Base-by-base conservation (phyloP, 2,113 vertebrate genomes). In the Damaliscus lunatus region DNA sequence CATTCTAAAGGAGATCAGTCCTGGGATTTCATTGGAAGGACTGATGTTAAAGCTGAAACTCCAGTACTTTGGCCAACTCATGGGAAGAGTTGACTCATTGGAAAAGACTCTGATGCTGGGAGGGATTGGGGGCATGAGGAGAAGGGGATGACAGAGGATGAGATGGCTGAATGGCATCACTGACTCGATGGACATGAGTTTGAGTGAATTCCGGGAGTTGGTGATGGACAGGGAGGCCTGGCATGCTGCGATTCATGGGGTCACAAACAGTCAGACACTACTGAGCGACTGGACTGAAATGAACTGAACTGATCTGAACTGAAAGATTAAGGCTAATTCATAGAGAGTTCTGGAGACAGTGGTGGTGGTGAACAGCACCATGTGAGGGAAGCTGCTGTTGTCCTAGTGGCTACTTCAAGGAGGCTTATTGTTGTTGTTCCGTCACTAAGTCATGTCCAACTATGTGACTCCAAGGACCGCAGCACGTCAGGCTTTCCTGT, bases 201-300 rank as follows among this genome's bases (percentile, higher is more conserved):
- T 57, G 55, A 23, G 8, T 57, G 55, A 57, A 57, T 3, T 57
- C 3, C 3, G 3, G 21, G 55, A 57, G 0, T 4, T 57, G 55
- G 21, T 57, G 21, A 25, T 57, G 55, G 21, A 57, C 55, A 57
- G 55, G 3, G 55, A 57, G 21, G 55, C 55, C 55, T 57, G 55
- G 55, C 0, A 0, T 57, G 55, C 55, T 57, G 55, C 3, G 0
- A 10, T 57, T 57, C 55, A 25, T 25, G 55, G 8, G 1, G 21
- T 57, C 9, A 0, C 21, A 25, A 57, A 57, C 23, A 57, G 23
- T 57, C 3, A 1, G 55, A 57, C 55, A 57, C 0, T 1, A 25
- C 3, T 57, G 55, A 57, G 23, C 3, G 0, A 25, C 55, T 57
- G 23, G 25, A 25, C 55, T 57, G 55, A 25, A 25, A 21, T 57